Base-by-base conservation (phyloP, 2,888 invertebrate genomes). In the Sabatieria punctata region DNA sequence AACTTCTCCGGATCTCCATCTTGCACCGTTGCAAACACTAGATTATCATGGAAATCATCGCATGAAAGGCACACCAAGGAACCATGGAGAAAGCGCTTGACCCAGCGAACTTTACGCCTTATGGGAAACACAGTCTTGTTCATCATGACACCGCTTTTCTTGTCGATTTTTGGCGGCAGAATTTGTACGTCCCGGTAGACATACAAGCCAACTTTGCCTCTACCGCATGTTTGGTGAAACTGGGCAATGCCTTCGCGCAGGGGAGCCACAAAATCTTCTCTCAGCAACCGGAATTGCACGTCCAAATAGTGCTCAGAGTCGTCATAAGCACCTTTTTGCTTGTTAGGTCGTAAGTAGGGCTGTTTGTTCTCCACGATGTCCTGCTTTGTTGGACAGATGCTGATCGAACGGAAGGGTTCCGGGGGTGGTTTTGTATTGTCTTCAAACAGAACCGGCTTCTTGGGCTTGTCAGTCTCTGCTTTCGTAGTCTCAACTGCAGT, bases 261-360 rank as follows among this genome's bases (percentile, higher is more conserved):
- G 1, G 85, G 81, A 21, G 73, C 71, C 27, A 82, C 73, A 60
- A 80, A 83, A 65, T 86, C 85, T 68, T 85, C 83, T 27, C 82
- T 68, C 42, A 85, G 61, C 30, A 85, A 68, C 33, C 79, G 73
- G 59, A 82, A 82, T 55, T 84, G 84, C n/a, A 78, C 70, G 55
- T 81, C 79, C 23, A 86, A 68, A 61, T 86, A 86, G 57, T 82
- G 77, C 40, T 78, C 73, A 1, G 78, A 70, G 58, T 71, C 71
- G 1, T 69, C 60, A 61, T 80, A 84, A 0, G 72, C 70, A 18
- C 79, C 80, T 38, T 73, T 65, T 1, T 74, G 64, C 45, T 77
- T 73, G 58, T 78, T 78, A 1, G 74, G 72, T 18, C 74, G 66
- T 21, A 77, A 55, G 58, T 73, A 75, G 0, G 70, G 65, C 4